Conservation (phyloP, 92 coral and sea anemone species). For the Nematostella vectensis region DNA sequence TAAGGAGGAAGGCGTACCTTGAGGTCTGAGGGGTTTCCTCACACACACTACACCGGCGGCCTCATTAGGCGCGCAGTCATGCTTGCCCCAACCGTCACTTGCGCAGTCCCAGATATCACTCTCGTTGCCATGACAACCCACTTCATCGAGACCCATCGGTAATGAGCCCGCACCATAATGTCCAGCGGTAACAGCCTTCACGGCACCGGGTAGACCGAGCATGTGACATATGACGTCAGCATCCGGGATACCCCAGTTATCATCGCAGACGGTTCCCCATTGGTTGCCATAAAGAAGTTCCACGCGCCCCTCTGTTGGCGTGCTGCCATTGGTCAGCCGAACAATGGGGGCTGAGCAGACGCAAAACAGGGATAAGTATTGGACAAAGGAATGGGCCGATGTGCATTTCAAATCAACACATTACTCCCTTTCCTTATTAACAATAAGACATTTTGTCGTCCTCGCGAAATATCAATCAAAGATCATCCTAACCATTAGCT, state of each 20-base stretch:
- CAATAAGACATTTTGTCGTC: no score
- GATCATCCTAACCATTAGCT: no score
- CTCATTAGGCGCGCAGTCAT: slow-evolving; percentile 33
- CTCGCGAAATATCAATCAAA: no score
- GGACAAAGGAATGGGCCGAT: not conserved
- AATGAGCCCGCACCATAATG: slow-evolving; percentile 28
- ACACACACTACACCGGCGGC: slow-evolving; percentile 45
- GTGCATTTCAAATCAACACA: no score
- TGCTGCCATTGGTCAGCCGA: slow-evolving; percentile 35
- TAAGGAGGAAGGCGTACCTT: not conserved
- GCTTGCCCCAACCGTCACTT: slow-evolving; percentile 36
- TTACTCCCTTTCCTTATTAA: no score
- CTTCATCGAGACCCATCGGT: slow-evolving; percentile 30
- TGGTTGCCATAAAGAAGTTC: slow-evolving; percentile 30
- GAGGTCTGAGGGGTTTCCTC: slow-evolving; percentile 9
- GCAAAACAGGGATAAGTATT: not conserved
- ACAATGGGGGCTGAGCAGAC: slow-evolving; percentile 12
- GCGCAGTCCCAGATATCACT: slow-evolving; percentile 24
- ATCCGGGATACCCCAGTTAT: slow-evolving; percentile 32
- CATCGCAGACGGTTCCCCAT: slow-evolving; percentile 56
- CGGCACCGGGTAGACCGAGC: slow-evolving; percentile 42
- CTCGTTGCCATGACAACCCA: slow-evolving; percentile 43
- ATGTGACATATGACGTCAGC: slow-evolving; percentile 49
- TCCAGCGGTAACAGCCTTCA: slow-evolving; percentile 18
- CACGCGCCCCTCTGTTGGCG: slow-evolving; percentile 34